Conservation (phyloP, 2,113 vertebrate genomes). For the Tyto alba region DNA sequence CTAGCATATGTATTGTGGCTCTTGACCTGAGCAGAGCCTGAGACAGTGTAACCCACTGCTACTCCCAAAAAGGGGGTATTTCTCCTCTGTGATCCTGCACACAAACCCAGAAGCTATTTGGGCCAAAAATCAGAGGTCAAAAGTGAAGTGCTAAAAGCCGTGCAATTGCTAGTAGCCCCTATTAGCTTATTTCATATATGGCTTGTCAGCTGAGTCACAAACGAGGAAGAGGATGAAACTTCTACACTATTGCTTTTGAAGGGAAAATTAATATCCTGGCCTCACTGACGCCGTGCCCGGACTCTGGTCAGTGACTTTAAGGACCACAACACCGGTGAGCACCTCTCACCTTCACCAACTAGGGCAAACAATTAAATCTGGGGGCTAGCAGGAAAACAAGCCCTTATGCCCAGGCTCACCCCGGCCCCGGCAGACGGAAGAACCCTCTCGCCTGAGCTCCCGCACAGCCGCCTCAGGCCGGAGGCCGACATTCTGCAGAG, state of each 20-base stretch:
- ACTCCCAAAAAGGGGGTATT: accelerated
- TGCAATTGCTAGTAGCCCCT: not conserved
- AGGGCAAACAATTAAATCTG: accelerated
- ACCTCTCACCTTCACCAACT: accelerated
- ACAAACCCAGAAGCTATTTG: not conserved
- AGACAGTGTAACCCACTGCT: not conserved
- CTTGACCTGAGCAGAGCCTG: not conserved
- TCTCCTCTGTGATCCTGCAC: not conserved
- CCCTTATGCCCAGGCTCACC: accelerated
- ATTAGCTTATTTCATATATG: not conserved
- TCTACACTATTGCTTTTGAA: not conserved
- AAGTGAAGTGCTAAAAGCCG: not conserved
- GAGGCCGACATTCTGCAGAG: not conserved
- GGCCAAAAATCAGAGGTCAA: not conserved
- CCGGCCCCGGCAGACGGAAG: not conserved
- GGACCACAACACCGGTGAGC: accelerated
- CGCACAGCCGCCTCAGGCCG: not conserved
- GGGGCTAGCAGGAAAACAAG: not conserved
- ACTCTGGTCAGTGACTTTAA: not conserved
- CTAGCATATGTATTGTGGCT: accelerated
- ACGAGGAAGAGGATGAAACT: not conserved
- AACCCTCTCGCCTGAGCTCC: not conserved
- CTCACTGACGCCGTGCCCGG: no score
- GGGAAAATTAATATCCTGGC: accelerated
- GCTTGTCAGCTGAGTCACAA: not conserved